Base-by-base conservation (phyloP, 2,888 invertebrate genomes). In the Yponomeuta malinellus region DNA sequence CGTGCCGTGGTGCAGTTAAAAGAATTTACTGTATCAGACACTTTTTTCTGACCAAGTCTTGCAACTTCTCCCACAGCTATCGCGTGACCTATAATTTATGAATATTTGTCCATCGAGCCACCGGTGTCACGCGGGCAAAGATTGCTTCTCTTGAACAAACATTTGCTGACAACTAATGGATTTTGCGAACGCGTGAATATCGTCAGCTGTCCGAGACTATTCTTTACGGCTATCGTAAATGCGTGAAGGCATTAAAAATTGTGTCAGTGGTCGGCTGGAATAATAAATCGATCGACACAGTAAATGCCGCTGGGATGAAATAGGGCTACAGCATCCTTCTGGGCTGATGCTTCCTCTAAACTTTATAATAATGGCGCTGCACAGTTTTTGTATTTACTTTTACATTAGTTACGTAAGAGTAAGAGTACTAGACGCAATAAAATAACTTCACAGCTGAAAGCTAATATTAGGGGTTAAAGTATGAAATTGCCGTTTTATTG, bases 121-220 rank as follows among this genome's bases (percentile, higher is more conserved):
- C 65, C 10, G 65, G 31, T 65, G 31, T 65, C 31, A 29, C 52
- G 15, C 52, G 71, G 65, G 65, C 65, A 69, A 63, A 72, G 64
- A 68, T 71, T 64, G 73, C 59, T 74, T 73, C 74, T 73, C 74
- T 70, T 72, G 74, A 77, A 78, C 75, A 73, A 85, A 85, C 85
- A 85, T 85, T 86, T 78, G 79, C 80, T 70, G 70, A 75, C 78
- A 74, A 76, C 84, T 86, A 85, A 85, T 85, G 85, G 84, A 79
- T 82, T 79, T 81, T 74, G 83, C 82, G 78, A 77, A 73, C 76
- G 75, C 71, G 72, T 71, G 74, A 72, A 74, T 74, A 77, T 76
- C 66, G 70, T 69, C 68, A 70, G 69, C 73, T 72, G 69, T 48
- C 52, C 48, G 71, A 10, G 65, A 65, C 66, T 71, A 71, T 71